Percentiles rank a stretch among this genome's conserved stretches.
Conservation (phyloP, 2,888 invertebrate genomes). For the Trissoscelio sp. region DNA sequence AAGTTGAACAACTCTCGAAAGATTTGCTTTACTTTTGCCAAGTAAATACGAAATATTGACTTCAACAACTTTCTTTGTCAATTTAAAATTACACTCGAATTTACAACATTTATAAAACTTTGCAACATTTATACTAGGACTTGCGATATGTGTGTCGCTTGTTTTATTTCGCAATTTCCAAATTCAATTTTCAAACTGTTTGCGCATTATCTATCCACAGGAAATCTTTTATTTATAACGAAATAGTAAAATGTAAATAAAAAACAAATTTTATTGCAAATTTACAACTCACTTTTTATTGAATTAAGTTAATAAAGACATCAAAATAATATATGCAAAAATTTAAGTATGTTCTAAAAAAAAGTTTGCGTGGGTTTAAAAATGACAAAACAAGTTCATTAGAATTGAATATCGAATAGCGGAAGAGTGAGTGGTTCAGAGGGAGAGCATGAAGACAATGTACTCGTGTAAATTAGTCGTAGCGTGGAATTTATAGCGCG, state of each 20-base stretch:
- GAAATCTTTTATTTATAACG: too few relatives aligned
- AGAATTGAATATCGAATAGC: constrained; percentile 22
- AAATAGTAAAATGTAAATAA: too few relatives aligned
- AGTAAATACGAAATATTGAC: constrained; percentile 58
- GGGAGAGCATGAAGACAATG: constrained; percentile 47
- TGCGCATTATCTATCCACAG: not conserved
- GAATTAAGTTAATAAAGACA: constrained; percentile 11
- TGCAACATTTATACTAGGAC: constrained; percentile 15
- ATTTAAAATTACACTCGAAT: constrained; percentile 53
- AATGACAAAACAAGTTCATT: constrained; percentile 21
- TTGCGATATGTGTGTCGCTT: not conserved
- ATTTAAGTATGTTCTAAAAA: not conserved
- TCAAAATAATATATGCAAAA: constrained; percentile 11
- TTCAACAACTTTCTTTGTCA: constrained; percentile 57
- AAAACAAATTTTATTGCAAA: too few relatives aligned
- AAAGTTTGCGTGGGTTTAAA: constrained; percentile 38
- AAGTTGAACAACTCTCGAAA: constrained; percentile 42
- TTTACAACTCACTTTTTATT: not conserved
- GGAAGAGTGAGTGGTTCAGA: constrained; percentile 6
- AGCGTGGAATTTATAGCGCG: constrained; percentile 59
- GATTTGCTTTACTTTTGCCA: constrained; percentile 46
- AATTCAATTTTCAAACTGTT: constrained; percentile 31
- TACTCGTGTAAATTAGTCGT: constrained; percentile 62
- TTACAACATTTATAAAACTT: constrained; percentile 48
- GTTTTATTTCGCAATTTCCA: constrained; percentile 32